Conservation (phyloP, 2,113 vertebrate genomes). For the Elaphurus davidianus region DNA sequence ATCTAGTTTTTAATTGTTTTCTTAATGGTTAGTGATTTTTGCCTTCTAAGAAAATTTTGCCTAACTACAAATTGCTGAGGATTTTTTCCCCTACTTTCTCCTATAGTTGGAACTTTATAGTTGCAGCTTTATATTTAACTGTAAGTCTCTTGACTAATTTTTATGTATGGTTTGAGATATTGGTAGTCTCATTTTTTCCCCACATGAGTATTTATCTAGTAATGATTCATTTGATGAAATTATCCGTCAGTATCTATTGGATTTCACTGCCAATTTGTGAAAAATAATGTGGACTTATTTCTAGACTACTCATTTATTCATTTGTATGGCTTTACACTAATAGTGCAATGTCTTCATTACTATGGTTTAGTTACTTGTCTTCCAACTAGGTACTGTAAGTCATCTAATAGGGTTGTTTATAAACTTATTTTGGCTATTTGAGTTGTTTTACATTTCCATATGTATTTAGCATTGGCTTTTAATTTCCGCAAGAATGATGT, state of each 20-base stretch:
- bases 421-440: neutral
- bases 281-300: neutral
- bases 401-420: neutral
- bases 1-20: neutral
- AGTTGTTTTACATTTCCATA: neutral
- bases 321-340: neutral
- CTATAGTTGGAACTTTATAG: neutral
- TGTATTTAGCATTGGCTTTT: neutral
- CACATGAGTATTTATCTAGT: neutral
- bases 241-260: neutral
- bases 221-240: neutral
- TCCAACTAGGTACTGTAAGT: neutral
- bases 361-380: neutral
- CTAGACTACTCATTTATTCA: neutral
- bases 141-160: neutral
- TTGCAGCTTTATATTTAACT: neutral
- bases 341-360: neutral
- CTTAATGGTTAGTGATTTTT: neutral
- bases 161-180: neutral
- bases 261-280: neutral
- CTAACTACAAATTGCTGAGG: neutral
- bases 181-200: neutral
- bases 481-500: neutral
- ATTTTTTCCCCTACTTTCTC: neutral
- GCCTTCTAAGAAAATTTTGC: neutral